Conservation (phyloP, 1,140 invertebrate genomes). For the Panulirus ornatus region DNA sequence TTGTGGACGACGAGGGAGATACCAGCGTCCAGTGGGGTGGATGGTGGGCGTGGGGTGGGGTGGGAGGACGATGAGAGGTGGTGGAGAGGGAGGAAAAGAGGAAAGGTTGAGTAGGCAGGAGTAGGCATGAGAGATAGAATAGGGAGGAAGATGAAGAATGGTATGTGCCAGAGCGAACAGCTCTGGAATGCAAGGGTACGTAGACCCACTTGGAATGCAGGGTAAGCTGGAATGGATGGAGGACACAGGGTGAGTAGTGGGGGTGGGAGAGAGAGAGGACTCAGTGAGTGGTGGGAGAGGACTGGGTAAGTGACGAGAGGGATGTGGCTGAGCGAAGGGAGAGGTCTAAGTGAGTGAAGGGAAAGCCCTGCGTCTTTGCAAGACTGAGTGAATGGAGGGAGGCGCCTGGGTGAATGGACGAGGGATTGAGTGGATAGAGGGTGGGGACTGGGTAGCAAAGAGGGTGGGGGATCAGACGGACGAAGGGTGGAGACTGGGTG, state of each 20-base stretch:
- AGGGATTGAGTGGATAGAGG: not conserved
- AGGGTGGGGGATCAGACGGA: not conserved
- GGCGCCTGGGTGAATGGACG: not conserved
- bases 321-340: not conserved
- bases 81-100: not conserved
- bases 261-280: not conserved
- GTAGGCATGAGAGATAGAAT: not conserved
- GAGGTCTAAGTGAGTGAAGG: not conserved
- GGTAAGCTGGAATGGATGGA: too few relatives aligned
- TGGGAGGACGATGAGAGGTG: not conserved
- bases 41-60: not conserved
- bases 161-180: not conserved
- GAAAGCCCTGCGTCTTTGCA: not conserved
- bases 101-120: not conserved
- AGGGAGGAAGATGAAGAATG: not conserved
- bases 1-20: slow-evolving; percentile 13
- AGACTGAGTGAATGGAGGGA: not conserved
- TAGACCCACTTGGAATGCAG: too few relatives aligned
- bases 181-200: not conserved
- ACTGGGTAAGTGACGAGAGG: not conserved
- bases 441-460: not conserved
- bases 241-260: too few relatives aligned
- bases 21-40: slow-evolving; percentile 38
- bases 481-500: not conserved
- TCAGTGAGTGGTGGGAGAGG: not conserved